Conservation (phyloP, 2,797 vertebrate species). For the Nasua narica region DNA sequence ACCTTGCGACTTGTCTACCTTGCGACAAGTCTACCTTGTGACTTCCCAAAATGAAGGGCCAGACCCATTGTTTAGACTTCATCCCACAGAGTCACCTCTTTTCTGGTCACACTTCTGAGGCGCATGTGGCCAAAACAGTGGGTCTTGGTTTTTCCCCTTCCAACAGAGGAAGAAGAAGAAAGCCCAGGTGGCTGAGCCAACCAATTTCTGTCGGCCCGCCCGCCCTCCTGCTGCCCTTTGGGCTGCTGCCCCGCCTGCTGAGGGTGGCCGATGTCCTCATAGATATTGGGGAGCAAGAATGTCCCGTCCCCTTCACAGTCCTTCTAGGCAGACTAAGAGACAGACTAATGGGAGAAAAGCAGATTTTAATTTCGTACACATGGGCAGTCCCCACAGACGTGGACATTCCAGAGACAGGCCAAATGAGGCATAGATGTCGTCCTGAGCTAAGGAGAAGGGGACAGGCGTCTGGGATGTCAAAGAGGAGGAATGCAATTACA, state of each 20-base stretch:
- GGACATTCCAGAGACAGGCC: neutral
- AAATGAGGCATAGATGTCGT: neutral
- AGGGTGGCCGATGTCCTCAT: neutral
- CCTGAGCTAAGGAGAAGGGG: neutral
- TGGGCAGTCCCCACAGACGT: neutral
- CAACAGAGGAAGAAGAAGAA: neutral
- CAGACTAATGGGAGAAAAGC: neutral
- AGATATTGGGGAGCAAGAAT: neutral
- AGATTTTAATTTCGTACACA: neutral
- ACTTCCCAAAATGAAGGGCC: conserved; percentile 47
- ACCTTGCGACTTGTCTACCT: no score
- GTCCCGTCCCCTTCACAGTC: neutral
- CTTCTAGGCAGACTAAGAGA: neutral
- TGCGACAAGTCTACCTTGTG: no score
- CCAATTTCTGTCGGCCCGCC: rapidly evolving
- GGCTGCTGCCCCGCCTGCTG: rapidly evolving
- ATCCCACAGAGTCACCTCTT: neutral
- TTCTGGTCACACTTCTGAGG: conserved; percentile 33
- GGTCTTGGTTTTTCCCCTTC: neutral
- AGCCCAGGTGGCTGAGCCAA: neutral
- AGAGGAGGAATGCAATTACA: neutral
- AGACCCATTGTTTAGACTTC: neutral
- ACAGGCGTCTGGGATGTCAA: neutral
- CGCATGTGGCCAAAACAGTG: neutral
- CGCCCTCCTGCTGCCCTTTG: neutral